Base-by-base conservation (phyloP, 2,888 invertebrate genomes). In the Ditula angustiorana region DNA sequence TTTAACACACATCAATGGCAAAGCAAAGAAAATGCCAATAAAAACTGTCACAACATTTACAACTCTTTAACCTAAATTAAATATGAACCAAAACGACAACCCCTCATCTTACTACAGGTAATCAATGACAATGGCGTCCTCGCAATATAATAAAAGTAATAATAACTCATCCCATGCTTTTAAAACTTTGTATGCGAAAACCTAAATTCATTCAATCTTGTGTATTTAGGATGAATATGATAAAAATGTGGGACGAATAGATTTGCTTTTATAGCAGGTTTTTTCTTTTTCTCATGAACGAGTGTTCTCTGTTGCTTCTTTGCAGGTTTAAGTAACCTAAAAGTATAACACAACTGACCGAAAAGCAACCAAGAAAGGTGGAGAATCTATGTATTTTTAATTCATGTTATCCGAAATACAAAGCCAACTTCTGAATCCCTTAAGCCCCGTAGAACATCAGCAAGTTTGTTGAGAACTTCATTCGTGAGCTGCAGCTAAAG, bases 371-470 rank as follows among this genome's bases (percentile, higher is more conserved):
- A 23, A 28, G 5, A 30, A 30, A 52, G 24, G 44, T 24, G 50
- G 41, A 11, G 13, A 62, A 50, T 24, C 49, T 30, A 50, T 63
- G 50, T 57, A 50, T 44, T 52, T 62, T 63, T 58, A 63, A 63
- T 63, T 57, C 50, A 44, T 11, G 50, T 62, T 57, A 57, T 57
- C 21, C 50, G 50, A 58, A 62, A 62, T 47, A 58, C 46, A 47
- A 50, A 41, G 57, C 50, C 11, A 63, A 58, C 50, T 63, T 52
- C 50, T 11, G 24, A 63, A 63, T 50, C 63, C 63, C 57, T 8
- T 63, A 63, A 63, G 63, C 63, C 35, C 35, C n/a, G 47, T 44
- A 13, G 57, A 63, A 58, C 57, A 63, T 62, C 62, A 19, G 56
- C 28, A 52, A 63, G 44, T 63, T 63, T 57, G 63, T 63, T 63